Base-by-base conservation (phyloP, 2,888 invertebrate species). In the Listrodromus nycthemerus region DNA sequence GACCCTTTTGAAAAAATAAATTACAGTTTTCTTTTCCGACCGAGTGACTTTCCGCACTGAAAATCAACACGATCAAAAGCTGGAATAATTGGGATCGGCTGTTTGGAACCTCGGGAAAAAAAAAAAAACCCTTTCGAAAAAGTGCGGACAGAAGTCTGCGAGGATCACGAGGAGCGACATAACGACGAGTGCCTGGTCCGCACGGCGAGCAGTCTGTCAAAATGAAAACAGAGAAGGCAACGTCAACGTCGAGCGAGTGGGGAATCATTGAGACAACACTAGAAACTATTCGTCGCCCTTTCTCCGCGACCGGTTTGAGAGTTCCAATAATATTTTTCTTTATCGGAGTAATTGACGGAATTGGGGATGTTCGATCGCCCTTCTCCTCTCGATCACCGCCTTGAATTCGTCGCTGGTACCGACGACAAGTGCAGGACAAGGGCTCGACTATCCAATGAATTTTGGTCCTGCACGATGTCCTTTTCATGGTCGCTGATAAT, bases 311-410 rank as follows among this genome's bases (percentile, higher is more conserved):
- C 71, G 73, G 50, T 80, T 69, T 48, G 41, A 81, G 74, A 69
- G 21, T 74, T 78, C 37, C 65, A 52, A 84, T 75, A 84, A 84
- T 84, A 84, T 84, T 84, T 84, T 84, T 74, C 81, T 84, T 84
- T 75, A 78, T 78, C 84, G 41, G 65, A 48, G 58, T 84, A 84
- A 84, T 84, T 81, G 84, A 75, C 70, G 70, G 71, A 81, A 84
- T 84, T 84, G 67, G 63, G 24, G 70, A 83, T 79, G 78, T 80
- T 81, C 66, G 16, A 48, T 45, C 41, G 3, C 41, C 41, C 41
- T 16, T 45, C 4, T 16, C 41, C 41, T 45, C 41, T 16, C 4
- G 30, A n/a, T 16, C 55, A 4, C 24, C 27, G 8, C 61, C 58
- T 16, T 21, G 61, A 69, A 55, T 70, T 48, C 52, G 45, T 24